Evolutionary conservation across 2,888 invertebrate genomes (phyloP).

Genomic region (Leucophenga maculata): DNA sequence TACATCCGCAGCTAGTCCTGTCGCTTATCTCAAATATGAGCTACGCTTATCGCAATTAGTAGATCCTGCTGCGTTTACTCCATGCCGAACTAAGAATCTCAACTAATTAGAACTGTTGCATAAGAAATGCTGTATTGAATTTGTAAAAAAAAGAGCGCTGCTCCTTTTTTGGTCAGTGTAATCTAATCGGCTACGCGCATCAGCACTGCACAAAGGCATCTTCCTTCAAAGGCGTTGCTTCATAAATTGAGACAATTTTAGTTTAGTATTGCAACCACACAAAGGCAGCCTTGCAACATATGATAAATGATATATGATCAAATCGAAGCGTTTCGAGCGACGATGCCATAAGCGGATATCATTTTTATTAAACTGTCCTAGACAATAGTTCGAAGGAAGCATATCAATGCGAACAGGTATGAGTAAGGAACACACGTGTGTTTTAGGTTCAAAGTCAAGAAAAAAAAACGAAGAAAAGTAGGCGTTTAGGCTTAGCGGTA

Average conservation of each 20-base stretch:
- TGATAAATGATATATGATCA: conserved; percentile 11
- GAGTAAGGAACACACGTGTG: conserved; percentile 10
- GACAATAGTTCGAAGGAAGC: conserved; percentile 9
- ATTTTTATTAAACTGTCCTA: conserved; percentile 19
- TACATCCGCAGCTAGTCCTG: background rate
- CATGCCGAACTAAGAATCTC: too few relatives aligned
- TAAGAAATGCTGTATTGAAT: background rate
- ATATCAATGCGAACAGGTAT: conserved; percentile 28
- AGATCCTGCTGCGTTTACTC: conserved; percentile 6
- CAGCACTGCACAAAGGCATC: background rate
- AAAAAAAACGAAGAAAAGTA: background rate
- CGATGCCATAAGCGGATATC: conserved; percentile 28
- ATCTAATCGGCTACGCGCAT: conserved; percentile 28
- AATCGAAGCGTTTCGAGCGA: background rate
- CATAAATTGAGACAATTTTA: conserved; percentile 39
- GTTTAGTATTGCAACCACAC: background rate
- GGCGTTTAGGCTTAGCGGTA: conserved; percentile 26
- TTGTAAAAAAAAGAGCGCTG: background rate
- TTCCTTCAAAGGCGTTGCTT: conserved; percentile 28
- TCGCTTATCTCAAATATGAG: background rate
- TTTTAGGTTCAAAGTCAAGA: background rate
- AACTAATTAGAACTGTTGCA: conserved; percentile 20
- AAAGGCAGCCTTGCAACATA: background rate
- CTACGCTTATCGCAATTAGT: background rate
- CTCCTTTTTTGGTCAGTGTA: conserved; percentile 2